Conservation (phyloP, 2,113 vertebrate species). For the Oreocharis arfaki region DNA sequence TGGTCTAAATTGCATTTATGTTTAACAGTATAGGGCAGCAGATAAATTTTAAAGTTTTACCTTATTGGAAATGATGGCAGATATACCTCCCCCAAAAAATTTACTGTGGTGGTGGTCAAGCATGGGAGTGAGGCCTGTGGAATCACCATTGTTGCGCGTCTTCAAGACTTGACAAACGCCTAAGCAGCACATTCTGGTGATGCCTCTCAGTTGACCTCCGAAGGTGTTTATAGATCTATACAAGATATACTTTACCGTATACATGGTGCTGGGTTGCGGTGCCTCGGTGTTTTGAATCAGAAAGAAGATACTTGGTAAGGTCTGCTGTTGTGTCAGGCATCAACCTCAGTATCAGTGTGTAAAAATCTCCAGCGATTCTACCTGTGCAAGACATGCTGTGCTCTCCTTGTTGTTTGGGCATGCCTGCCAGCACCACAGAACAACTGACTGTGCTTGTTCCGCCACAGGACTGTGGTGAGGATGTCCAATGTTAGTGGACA, state of each 20-base stretch:
- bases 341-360: neutral
- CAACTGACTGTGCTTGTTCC: accelerated
- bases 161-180: neutral
- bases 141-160: accelerated
- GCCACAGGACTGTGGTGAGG: neutral
- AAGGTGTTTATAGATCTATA: neutral
- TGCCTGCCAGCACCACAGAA: neutral
- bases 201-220: neutral
- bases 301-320: neutral
- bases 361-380: neutral
- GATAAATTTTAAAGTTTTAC: neutral
- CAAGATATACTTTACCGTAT: neutral
- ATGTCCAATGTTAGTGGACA: neutral
- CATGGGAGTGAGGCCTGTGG: neutral
- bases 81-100: accelerated
- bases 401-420: neutral
- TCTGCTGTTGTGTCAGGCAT: neutral
- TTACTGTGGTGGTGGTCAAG: accelerated
- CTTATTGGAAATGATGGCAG: neutral
- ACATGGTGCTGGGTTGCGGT: accelerated
- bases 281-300: neutral
- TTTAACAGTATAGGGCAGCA: neutral
- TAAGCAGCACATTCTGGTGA: neutral
- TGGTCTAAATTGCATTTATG: neutral
- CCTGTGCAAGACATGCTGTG: neutral